Base-by-base conservation (phyloP, 1,140 invertebrate genomes). In the Elysia chlorotica region DNA sequence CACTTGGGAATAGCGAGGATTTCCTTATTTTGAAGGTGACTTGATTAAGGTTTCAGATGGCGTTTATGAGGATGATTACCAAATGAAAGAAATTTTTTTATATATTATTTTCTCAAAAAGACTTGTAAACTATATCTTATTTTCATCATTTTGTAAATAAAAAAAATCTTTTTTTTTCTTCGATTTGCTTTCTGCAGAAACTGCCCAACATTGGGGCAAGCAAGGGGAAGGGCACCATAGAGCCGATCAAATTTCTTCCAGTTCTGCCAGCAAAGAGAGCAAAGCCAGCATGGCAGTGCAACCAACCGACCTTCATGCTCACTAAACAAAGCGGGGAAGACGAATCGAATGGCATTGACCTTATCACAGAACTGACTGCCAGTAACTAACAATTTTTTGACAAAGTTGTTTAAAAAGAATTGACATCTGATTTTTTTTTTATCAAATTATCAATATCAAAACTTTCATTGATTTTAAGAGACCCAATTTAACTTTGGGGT, bases 201-300 rank as follows among this genome's bases (percentile, higher is more conserved):
- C 63, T 73, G 30, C 76, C 78, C 36, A 33, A 80, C 48, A 59
- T 71, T 57, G 79, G 78, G 21, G 77, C 79, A 14, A 85, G 81
- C 71, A 87, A 84, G 74, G 85, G 85, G 14, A 88, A 87, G 65
- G 80, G 79, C 2, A 86, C 84, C 56, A 77, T 81, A 77, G 85
- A 88, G 71, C 85, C 86, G 2, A 84, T 85, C 2, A 69, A 79
- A 36, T 86, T 86, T 77, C 77, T 88, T n/a, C 86, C 86, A 5
- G 82, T 84, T 37, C 70, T 88, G 6, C 86, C 86, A 31, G 78
- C 82, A n/a, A 84, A 85, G 74, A 77, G 86, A 71, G 71, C 71
- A 35, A 87, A 88, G 78, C 86, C 86, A 62, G 74, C 75, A 70
- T 88, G 86, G 86, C 82, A 85, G 61, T 77, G 77, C 63, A 82